Conservation (phyloP, 2,888 invertebrate species). For the Germaria angustata region DNA sequence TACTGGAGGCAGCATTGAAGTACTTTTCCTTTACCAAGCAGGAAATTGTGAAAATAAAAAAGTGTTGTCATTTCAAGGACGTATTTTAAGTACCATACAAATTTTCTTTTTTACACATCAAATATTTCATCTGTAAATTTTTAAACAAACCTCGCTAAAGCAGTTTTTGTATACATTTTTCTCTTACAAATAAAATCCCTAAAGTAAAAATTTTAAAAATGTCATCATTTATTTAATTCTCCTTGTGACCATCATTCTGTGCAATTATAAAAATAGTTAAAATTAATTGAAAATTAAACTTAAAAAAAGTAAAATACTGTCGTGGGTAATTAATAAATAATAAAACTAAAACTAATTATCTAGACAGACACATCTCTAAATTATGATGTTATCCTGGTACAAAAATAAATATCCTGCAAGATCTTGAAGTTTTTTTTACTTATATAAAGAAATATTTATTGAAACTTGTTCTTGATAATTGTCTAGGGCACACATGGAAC, state of each 20-base stretch:
- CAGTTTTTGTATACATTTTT: too few relatives aligned
- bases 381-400: slow-evolving; percentile 56
- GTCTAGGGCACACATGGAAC: slow-evolving; percentile 28
- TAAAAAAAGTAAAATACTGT: neutral
- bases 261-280: slow-evolving; percentile 36
- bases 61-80: too few relatives aligned
- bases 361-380: slow-evolving; percentile 41
- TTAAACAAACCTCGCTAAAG: too few relatives aligned
- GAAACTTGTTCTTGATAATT: slow-evolving; percentile 57
- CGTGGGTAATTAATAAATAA: slow-evolving; percentile 52
- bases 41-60: too few relatives aligned
- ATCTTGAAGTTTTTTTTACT: slow-evolving; percentile 27
- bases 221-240: neutral
- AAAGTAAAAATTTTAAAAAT: too few relatives aligned
- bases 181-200: too few relatives aligned
- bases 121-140: too few relatives aligned
- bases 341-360: slow-evolving; percentile 52
- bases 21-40: too few relatives aligned
- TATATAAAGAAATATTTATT: neutral
- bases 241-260: neutral
- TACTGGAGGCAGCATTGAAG: too few relatives aligned
- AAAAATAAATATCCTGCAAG: slow-evolving; percentile 53
- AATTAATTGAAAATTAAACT: slow-evolving; percentile 18
- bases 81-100: too few relatives aligned
- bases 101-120: too few relatives aligned